Conservation (phyloP, 37 sponge, comb jelly and placozoan genomes). For the Halichondria panicea region DNA sequence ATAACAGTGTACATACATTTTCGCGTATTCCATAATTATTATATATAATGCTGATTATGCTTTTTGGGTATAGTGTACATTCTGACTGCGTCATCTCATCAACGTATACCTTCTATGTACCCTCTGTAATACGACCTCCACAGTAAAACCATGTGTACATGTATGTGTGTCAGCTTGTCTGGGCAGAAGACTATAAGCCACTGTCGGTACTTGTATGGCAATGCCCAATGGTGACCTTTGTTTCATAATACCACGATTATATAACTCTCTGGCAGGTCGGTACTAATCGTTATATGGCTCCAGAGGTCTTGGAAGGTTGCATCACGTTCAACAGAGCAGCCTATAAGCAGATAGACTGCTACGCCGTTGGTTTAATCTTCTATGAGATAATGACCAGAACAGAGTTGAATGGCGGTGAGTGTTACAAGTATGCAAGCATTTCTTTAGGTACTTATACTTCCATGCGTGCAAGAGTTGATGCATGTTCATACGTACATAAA, state of each 20-base stretch:
- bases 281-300: constrained; percentile 89
- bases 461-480: too few species aligned
- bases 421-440: background rate
- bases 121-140: too few species aligned
- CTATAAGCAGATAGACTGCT: constrained; percentile 79
- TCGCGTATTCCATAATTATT: too few species aligned
- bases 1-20: too few species aligned
- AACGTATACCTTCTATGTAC: background rate
- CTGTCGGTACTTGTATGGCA: background rate
- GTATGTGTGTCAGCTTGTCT: too few species aligned
- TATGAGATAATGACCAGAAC: constrained; percentile 81
- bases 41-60: too few species aligned
- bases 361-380: constrained; percentile 78
- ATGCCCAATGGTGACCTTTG: background rate
- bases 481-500: background rate
- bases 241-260: background rate
- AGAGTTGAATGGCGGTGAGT: background rate
- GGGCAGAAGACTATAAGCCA: too few species aligned
- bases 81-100: background rate
- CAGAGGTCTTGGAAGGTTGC: constrained; percentile 82
- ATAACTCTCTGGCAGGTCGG: constrained; percentile 62
- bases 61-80: too few species aligned
- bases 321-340: constrained; percentile 55
- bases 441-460: background rate
- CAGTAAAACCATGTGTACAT: too few species aligned